These are phyloP conservation scores for Pantelozetes paolii DNA, from an alignment of 2,888 invertebrate genomes.

Conservation along the genomic window DNA sequence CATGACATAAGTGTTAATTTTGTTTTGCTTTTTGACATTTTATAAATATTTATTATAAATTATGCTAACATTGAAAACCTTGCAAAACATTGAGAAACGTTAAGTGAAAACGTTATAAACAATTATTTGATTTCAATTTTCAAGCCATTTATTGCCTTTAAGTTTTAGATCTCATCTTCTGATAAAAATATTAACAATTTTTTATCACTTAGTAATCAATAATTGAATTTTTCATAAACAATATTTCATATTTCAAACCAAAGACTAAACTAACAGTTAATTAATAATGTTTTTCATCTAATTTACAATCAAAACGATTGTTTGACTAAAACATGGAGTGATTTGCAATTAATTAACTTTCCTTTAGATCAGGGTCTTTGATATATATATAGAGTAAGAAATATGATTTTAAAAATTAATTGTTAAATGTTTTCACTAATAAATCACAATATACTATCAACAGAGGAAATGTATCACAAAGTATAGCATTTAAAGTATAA, in stretches of 20 bases:
- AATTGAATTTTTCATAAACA: too few relatives aligned
- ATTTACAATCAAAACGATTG: too few relatives aligned
- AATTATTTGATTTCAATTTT: neutral
- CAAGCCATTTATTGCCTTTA: neutral
- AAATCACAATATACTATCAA: neutral
- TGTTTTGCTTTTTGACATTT: neutral
- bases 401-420: neutral
- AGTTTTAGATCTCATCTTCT: neutral
- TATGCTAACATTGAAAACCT: neutral
- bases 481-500: too few relatives aligned
- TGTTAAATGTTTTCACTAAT: neutral
- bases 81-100: neutral
- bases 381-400: neutral
- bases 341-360: neutral
- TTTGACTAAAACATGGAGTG: too few relatives aligned
- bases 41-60: neutral
- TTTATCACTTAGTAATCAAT: too few relatives aligned
- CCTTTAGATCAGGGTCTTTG: neutral
- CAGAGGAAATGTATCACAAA: neutral
- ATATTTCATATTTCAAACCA: too few relatives aligned
- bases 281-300: too few relatives aligned
- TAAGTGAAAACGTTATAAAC: neutral
- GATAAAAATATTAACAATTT: neutral
- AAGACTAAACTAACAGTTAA: too few relatives aligned
- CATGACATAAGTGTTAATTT: neutral